Evolutionary conservation across 2,113 vertebrate species (phyloP), one percentile per base, ranked within the genome.

Genomic region (Micromys minutus): DNA sequence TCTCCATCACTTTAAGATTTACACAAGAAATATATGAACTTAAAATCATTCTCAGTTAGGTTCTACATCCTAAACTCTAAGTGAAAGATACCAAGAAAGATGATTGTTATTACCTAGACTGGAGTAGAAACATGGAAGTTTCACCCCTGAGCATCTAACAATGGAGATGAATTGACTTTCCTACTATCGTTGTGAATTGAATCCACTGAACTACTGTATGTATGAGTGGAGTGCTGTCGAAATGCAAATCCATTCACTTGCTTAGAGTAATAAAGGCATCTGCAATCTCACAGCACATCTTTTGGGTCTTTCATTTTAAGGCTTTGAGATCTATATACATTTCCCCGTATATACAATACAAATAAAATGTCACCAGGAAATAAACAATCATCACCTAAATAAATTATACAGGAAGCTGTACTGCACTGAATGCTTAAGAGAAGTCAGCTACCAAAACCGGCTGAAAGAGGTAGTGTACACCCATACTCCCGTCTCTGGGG

Each of bases 221-320:
- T 98, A 94, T 74, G 91, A 98, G 95, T 94, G 69, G 72, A 90
- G 94, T 92, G 96, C 97, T 97, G 96, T 97, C 89, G 96, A 94
- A 72, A 79, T 95, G 80, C 87, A 98, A 95, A 79, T 21, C 94
- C 90, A 93, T 95, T 93, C 85, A 90, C 95, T 97, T 98, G 98
- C 98, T 97, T 98, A 95, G 45, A 98, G 89, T 87, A 98, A 98
- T 99, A 98, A 99, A 99, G 97, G 97, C 97, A 95, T 98, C 98
- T 97, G 97, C 97, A 11, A 95, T 84, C 50, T 88, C 61, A 42
- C 3, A 86, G 63, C 17, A 22, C 80, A 89, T 29, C 72, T 47
- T 45, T 92, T 61, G 93, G 34, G 26, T 69, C 55, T 89, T 92
- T 97, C 47, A 93, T 59, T 93, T 0, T 69, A 76, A 92, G 52